Conservation (phyloP, 2,888 invertebrate genomes). For the Trichogramma evanescens region DNA sequence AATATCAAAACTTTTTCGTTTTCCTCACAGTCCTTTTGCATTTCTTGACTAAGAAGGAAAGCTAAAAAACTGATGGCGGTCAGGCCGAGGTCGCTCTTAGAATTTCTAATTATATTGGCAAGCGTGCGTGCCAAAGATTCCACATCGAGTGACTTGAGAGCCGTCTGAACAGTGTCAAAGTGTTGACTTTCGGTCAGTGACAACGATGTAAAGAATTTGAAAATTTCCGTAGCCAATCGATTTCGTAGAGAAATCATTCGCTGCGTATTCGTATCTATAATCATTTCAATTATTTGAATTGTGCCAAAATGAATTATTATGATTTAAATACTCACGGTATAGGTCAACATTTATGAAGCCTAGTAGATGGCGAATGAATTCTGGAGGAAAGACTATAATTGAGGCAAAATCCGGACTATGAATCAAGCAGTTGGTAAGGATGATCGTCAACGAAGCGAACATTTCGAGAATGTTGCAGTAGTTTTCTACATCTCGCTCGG, state of each 20-base stretch:
- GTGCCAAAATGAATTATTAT: background rate
- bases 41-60: conserved; percentile 38
- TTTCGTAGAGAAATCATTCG: conserved; percentile 49
- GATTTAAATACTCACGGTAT: conserved; percentile 45
- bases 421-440: conserved; percentile 46
- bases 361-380: conserved; percentile 47
- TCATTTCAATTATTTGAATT: conserved; percentile 1
- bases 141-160: conserved; percentile 31
- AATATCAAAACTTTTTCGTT: conserved; percentile 23
- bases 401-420: conserved; percentile 43
- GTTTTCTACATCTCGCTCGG: conserved; percentile 42
- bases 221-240: conserved; percentile 49
- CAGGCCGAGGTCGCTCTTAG: conserved; percentile 33
- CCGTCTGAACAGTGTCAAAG: conserved; percentile 34
- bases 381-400: conserved; percentile 47
- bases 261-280: conserved; percentile 39
- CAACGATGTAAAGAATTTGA: conserved; percentile 46
- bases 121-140: conserved; percentile 32
- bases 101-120: conserved; percentile 31
- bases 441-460: conserved; percentile 48
- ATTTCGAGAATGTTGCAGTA: conserved; percentile 51
- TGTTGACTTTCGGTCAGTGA: conserved; percentile 39
- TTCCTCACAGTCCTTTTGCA: conserved; percentile 29
- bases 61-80: conserved; percentile 37
- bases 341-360: conserved; percentile 46